phyloP scores from a whole-genome alignment of 2,113 vertebrate genomes.

The Typhlomys cinereus region DNA sequence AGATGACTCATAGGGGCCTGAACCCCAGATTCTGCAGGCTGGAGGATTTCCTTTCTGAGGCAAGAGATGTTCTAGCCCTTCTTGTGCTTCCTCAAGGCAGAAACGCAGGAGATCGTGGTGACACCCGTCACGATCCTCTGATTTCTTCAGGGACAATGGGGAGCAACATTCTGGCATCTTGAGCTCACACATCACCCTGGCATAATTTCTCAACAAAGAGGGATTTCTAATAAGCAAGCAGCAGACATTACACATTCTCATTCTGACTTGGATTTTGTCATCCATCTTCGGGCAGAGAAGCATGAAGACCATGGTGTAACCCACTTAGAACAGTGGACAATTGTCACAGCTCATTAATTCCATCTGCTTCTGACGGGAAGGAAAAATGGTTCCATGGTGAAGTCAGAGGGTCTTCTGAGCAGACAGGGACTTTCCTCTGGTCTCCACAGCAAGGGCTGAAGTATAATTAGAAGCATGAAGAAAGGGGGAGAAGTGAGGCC shows the following conservation, averaged over 20 bases:
- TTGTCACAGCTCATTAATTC: slow-evolving; percentile 74
- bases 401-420: slow-evolving; percentile 70
- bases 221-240: slow-evolving; percentile 60
- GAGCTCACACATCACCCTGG: slow-evolving; percentile 24
- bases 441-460: neutral
- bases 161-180: neutral
- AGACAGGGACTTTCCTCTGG: slow-evolving; percentile 59
- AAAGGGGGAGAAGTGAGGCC: slow-evolving; percentile 17
- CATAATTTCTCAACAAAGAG: slow-evolving; percentile 69
- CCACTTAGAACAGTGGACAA: slow-evolving; percentile 67
- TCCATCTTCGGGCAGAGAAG: slow-evolving; percentile 72
- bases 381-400: slow-evolving; percentile 75
- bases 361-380: slow-evolving; percentile 68
- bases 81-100: neutral
- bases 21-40: neutral
- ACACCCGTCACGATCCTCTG: neutral
- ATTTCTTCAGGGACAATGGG: slow-evolving; percentile 43
- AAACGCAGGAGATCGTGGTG: neutral
- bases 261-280: neutral
- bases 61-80: neutral
- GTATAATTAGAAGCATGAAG: slow-evolving; percentile 61
- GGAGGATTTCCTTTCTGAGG: neutral
- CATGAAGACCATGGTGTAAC: slow-evolving; percentile 46
- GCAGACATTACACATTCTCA: slow-evolving; percentile 74
- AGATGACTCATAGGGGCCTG: neutral